Evolutionary conservation across 2,888 invertebrate genomes (phyloP).

Genomic region (Nymphalis c-album): DNA sequence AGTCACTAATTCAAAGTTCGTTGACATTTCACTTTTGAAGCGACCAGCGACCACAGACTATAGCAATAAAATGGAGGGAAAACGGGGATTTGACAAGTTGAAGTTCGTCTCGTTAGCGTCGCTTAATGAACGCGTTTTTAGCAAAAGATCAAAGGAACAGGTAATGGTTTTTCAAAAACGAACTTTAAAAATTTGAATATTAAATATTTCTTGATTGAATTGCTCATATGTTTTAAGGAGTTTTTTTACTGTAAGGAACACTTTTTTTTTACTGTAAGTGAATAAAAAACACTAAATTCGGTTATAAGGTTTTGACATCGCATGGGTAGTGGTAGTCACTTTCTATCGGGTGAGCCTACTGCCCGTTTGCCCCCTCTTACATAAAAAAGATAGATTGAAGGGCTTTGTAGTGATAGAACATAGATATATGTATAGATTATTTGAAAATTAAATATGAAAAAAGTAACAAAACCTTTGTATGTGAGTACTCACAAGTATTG

Average conservation of each 20-base stretch:
- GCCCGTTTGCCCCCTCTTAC: too few species aligned
- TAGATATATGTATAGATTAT: too few species aligned
- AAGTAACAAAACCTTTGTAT: too few species aligned
- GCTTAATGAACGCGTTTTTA: slow-evolving; percentile 34
- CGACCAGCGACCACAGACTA: slow-evolving; percentile 14
- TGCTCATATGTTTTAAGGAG: slow-evolving; percentile 3
- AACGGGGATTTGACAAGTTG: slow-evolving; percentile 28
- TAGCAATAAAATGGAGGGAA: slow-evolving; percentile 31
- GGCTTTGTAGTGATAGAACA: too few species aligned
- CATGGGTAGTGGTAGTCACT: too few species aligned
- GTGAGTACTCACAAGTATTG: too few species aligned
- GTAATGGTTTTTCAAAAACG: slow-evolving; percentile 17
- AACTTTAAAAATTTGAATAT: slow-evolving; percentile 9
- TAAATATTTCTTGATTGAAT: slow-evolving; percentile 13
- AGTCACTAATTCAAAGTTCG: slow-evolving; percentile 32
- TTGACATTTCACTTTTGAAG: slow-evolving; percentile 26
- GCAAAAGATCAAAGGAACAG: slow-evolving; percentile 22
- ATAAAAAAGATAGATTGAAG: too few species aligned
- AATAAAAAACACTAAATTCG: too few species aligned
- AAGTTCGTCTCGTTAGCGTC: slow-evolving; percentile 33
- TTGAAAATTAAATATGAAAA: too few species aligned
- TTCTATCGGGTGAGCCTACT: too few species aligned
- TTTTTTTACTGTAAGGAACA: background rate
- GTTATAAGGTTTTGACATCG: too few species aligned
- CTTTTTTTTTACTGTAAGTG: too few species aligned